Evolutionary conservation across 2,888 invertebrate genomes (phyloP), one percentile per base, ranked within the genome.

Genomic region (Teleogryllus oceanicus): DNA sequence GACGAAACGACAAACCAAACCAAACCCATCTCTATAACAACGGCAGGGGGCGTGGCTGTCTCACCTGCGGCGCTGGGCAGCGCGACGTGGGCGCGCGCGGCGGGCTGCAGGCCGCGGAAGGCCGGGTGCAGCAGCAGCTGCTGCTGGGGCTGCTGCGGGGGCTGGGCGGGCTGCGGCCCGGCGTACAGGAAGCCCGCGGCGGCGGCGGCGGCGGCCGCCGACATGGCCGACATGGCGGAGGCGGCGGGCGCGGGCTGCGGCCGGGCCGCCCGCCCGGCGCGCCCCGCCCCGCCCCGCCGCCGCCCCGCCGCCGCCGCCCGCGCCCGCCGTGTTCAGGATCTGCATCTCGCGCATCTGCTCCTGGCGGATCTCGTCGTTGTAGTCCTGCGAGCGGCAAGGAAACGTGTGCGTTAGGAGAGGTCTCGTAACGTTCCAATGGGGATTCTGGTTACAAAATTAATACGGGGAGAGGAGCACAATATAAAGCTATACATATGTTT

Each of bases 281-380:
- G 76, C 50, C 50, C 20, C 74, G 37, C 21, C 77, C 21, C 24
- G 50, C 24, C 78, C 21, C 76, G 76, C 50, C 74, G 50, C 21
- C 49, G 49, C 77, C 80, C 78, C 75, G n/a, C 80, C 21, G 13
- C 24, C 77, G 50, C 50, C 76, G 21, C 74, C 77, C 21, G 76
- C 78, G 49, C 80, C 76, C 24, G 81, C 74, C 18, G 79, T 74
- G 82, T 93, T 94, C 83, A 95, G 88, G 83, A 94, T 93, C 89
- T 95, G 95, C 94, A 95, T 94, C 87, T 96, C 96, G 90, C 95
- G 92, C 93, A 96, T 94, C 88, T 96, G 96, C 85, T 96, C 94
- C 87, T 96, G 95, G 84, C 96, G 89, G 84, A 96, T 96, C 85
- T 96, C 96, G 85, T 96, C 96, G 87, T 96, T 96, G 89, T 95